Evolutionary conservation across 2,888 invertebrate genomes (phyloP), one percentile per base, ranked within the genome.

Genomic region (Hoplodrina ambigua): DNA sequence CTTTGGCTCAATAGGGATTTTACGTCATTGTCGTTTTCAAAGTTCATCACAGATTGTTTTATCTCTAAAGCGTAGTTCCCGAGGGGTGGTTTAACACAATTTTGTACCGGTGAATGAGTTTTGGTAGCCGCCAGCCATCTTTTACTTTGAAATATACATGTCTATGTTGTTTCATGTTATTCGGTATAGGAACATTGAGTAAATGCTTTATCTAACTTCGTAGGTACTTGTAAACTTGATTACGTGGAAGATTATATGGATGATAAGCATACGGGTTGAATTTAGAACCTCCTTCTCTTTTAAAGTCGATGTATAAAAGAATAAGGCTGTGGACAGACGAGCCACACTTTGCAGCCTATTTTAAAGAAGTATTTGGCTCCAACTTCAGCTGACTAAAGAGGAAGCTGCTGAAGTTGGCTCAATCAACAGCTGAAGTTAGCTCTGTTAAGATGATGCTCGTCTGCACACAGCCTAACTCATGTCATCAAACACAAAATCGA

Each of bases 71-170:
- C 92, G 91, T 85, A 85, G 89, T 87, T 82, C 75, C 87, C 78
- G 84, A 85, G 90, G 94, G 94, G 92, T 90, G 89, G 89, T 89
- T 90, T 95, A 95, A 96, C 87, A 78, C 84, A 88, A 95, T 96
- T 95, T 94, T 89, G 91, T 92, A 93, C 94, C 93, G 94, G 94
- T 95, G 95, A 93, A 96, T 95, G 95, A 94, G 95, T 94, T 95
- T 96, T 95, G 92, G 95, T 94, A 95, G 95, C 95, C 95, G 94
- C 94, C 89, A 94, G 96, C 94, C 83, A 94, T 94, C 83, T 92
- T 90, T 88, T 75, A 75, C 80, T 83, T 78, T 73, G 71, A 75
- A 83, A 72, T 77, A 66, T 56, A 46, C 78, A 17, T 75, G 11
- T 74, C 75, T 85, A 81, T 76, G 61, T 68, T 62, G 53, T 66